Evolutionary conservation across 2,113 vertebrate genomes (phyloP).

Genomic region (Halcyon senegalensis): DNA sequence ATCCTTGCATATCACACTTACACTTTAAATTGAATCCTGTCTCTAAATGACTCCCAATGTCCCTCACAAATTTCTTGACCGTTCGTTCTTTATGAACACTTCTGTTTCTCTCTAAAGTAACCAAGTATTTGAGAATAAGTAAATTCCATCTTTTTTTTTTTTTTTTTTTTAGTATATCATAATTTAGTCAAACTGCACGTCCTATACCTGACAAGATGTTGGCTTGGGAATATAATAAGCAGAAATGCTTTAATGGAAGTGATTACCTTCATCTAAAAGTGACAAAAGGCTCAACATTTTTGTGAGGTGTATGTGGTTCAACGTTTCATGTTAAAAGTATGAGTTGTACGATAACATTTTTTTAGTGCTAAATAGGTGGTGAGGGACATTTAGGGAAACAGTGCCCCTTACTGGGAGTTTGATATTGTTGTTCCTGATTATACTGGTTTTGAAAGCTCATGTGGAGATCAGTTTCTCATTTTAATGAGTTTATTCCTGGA

Average conservation of each 20-base stretch:
- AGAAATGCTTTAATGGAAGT: neutral
- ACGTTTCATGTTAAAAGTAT: neutral
- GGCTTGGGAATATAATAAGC: neutral
- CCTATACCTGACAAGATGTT: neutral
- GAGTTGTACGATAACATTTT: neutral
- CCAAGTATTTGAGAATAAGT: neutral
- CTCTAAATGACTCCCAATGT: neutral
- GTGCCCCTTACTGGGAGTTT: neutral
- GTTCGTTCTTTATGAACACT: neutral
- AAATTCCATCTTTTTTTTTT: neutral
- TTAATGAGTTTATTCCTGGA: neutral
- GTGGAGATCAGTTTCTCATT: neutral
- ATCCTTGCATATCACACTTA: neutral
- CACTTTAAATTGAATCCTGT: neutral
- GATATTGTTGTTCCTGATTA: neutral
- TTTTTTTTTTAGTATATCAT: neutral
- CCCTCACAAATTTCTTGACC: neutral
- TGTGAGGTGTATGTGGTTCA: neutral
- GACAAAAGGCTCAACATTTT: neutral
- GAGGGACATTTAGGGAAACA: neutral
- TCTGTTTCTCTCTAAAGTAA: neutral
- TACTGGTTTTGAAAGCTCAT: neutral
- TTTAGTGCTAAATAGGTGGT: neutral
- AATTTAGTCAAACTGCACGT: neutral
- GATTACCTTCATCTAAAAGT: neutral